Evolutionary conservation across 2,797 vertebrate species (phyloP), one percentile per base, ranked within the genome.

Genomic region (Ctenopoma kingsleyae): DNA sequence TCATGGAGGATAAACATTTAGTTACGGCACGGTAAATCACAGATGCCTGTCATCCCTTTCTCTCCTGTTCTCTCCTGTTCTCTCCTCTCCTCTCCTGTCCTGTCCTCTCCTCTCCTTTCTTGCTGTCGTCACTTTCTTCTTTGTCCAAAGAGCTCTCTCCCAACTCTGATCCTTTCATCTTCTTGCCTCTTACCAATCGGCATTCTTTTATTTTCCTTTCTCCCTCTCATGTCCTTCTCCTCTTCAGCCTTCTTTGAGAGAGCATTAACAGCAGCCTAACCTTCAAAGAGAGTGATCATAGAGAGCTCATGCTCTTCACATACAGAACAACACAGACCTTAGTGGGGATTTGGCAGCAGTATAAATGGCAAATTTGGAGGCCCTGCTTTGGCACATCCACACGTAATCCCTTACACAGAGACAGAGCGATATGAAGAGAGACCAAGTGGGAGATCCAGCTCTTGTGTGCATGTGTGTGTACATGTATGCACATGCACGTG

Each of bases 1-100:
- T 87, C 75, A 80, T 84, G 70, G 68, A 85, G 84, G 75, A 88
- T 87, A 81, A 90, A 91, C 82, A 85, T 87, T 88, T 69, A 85
- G 88, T 92, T 87, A 89, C 77, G 89, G 78, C 70, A 69, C 35
- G 46, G 77, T 89, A 88, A 86, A 76, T 91, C 80, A 80, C 67
- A 56, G 53, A 67, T 16, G 59, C 60, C 72, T 86, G 81, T 89
- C 87, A 70, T 78, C 87, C 72, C 65, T 23, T 71, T 59, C 19
- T 66, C 12, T 44, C 22, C 22, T 55, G n/a, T 35, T 23, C 27
- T 10, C 10, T 46, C 54, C 43, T 7, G 27, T 12, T 20, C 43
- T 20, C 15, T 35, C 40, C 27, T 10, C 6, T 46, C 54, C 43
- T 6, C 12, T 46, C 43, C 43, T 20, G 15, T 35, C 40, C 27